phyloP scores from a whole-genome alignment of 2,797 vertebrate species.

The Scyliorhinus canicula region DNA sequence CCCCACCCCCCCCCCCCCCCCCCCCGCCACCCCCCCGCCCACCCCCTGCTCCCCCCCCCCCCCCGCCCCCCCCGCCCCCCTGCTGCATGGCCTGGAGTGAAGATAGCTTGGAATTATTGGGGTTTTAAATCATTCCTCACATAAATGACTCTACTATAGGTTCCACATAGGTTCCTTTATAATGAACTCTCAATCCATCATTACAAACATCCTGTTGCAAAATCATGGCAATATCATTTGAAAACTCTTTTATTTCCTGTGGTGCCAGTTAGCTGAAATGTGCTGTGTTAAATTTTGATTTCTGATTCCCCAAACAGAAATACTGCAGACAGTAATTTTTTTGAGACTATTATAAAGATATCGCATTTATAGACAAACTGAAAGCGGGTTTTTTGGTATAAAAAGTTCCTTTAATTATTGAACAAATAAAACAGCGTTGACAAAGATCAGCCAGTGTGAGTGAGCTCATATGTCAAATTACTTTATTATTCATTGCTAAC shows the following conservation, averaged over 20 bases:
- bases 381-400: not conserved
- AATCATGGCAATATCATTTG: not conserved
- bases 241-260: not conserved
- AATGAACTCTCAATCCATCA: not conserved
- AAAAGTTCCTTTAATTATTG: slow-evolving; percentile 2
- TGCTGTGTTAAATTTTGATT: not conserved
- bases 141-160: not conserved
- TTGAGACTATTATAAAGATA: not conserved
- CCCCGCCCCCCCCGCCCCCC: too few species aligned
- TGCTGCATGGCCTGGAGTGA: not conserved
- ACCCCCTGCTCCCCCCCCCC: too few species aligned
- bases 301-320: not conserved
- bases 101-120: not conserved
- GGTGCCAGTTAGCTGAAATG: not conserved
- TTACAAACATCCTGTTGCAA: not conserved
- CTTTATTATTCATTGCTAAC: not conserved
- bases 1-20: too few species aligned
- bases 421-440: not conserved
- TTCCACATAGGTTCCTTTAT: not conserved
- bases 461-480: not conserved
- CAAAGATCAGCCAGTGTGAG: not conserved
- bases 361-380: not conserved
- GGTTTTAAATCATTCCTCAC: not conserved
- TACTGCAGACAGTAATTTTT: not conserved
- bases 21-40: too few species aligned